Evolutionary conservation across 1,140 invertebrate species (phyloP).

Genomic region (Drosophila kanapiae): DNA sequence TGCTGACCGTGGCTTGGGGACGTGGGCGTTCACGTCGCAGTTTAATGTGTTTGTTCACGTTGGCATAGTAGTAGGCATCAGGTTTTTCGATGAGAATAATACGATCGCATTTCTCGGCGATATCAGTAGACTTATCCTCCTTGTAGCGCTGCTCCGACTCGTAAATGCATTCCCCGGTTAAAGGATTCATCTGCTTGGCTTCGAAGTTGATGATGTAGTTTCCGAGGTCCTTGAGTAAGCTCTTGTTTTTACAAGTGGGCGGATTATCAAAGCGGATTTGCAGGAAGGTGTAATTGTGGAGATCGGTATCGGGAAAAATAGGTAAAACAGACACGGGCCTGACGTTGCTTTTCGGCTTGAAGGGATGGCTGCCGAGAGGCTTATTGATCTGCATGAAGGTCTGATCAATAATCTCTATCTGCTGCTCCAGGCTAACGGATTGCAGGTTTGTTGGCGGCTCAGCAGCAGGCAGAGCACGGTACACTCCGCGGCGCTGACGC

Average conservation of each 20-base stretch:
- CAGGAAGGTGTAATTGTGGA: conserved; percentile 1
- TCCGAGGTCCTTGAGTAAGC: conserved; percentile 53
- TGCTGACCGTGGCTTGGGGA: conserved; percentile 7
- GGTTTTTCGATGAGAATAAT: conserved; percentile 22
- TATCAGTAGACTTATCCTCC: conserved; percentile 44
- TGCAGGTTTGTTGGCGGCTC: background rate
- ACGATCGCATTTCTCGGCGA: conserved; percentile 19
- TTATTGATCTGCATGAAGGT: conserved; percentile 46
- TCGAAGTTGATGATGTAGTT: conserved; percentile 46
- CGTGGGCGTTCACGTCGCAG: conserved; percentile 44
- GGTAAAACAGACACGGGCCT: conserved; percentile 32
- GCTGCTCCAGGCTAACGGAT: conserved; percentile 20
- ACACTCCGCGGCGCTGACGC: conserved; percentile 10
- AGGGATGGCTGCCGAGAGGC: conserved; percentile 39
- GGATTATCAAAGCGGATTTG: conserved; percentile 46
- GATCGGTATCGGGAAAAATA: conserved; percentile 43
- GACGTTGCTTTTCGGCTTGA: conserved; percentile 17
- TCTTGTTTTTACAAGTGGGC: conserved; percentile 4
- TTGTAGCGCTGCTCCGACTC: conserved; percentile 57
- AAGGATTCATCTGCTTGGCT: background rate
- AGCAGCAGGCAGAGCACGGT: background rate
- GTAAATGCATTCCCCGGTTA: background rate
- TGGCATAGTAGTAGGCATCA: conserved; percentile 15
- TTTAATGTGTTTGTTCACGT: conserved; percentile 31
- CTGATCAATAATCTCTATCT: conserved; percentile 32